Conservation (phyloP, 2,113 vertebrate species). For the Phrynosoma platyrhinos region DNA sequence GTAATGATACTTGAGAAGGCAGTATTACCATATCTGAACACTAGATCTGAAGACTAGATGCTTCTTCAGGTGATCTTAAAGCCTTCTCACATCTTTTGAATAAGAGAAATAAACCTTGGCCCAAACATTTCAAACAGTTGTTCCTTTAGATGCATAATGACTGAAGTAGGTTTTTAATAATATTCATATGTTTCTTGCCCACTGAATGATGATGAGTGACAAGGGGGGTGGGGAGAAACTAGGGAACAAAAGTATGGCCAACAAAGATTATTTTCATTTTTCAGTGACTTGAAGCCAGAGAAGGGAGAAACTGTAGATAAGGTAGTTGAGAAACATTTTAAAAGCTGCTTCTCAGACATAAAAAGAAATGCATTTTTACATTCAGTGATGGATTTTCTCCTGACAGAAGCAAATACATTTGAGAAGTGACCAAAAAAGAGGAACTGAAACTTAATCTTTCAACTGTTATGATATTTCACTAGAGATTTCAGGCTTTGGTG, state of each 20-base stretch:
- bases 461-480: constrained; percentile 24
- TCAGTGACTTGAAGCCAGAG: not conserved
- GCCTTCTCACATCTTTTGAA: not conserved
- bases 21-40: constrained; percentile 9
- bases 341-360: constrained; percentile 25
- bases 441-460: constrained; percentile 38
- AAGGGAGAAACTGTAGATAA: constrained; percentile 1
- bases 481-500: constrained; percentile 27
- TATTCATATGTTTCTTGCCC: constrained; percentile 23
- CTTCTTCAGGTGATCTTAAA: not conserved
- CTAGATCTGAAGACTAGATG: not conserved
- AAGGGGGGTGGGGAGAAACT: not conserved
- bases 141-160: constrained; percentile 19
- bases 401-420: constrained; percentile 46
- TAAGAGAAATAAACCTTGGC: not conserved
- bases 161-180: constrained; percentile 1
- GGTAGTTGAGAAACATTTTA: constrained; percentile 31
- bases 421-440: constrained; percentile 34
- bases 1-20: not conserved
- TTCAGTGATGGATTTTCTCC: constrained; percentile 35
- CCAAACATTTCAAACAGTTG: not conserved
- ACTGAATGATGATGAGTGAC: constrained; percentile 19
- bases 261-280: constrained; percentile 32
- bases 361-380: constrained; percentile 40
- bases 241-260: constrained; percentile 2